Percentiles rank a stretch among this genome's conserved stretches.
Conservation (phyloP, 2,888 invertebrate genomes). For the Temnothorax rugatulus region DNA sequence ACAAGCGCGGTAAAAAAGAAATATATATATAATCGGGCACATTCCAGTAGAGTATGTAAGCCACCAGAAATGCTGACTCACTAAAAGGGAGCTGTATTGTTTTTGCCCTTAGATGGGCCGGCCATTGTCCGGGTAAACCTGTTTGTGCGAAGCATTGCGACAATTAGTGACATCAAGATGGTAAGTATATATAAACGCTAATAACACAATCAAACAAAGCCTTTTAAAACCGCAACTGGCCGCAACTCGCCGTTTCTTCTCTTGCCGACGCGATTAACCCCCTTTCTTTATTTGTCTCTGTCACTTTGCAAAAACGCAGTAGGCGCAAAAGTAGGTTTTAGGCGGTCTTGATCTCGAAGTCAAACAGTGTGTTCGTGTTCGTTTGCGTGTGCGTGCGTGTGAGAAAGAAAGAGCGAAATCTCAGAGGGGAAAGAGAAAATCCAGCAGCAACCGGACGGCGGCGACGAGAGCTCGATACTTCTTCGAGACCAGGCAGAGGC, state of each 20-base stretch:
- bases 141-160: slow-evolving; percentile 98
- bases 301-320: slow-evolving; percentile 76
- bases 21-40: slow-evolving; percentile 36
- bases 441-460: slow-evolving; percentile 35
- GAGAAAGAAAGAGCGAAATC: not conserved
- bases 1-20: slow-evolving; percentile 31
- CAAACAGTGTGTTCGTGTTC: slow-evolving; percentile 21
- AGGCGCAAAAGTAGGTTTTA: slow-evolving; percentile 80
- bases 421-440: not conserved
- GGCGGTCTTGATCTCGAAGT: slow-evolving; percentile 65
- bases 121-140: slow-evolving; percentile 99
- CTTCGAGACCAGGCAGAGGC: slow-evolving; percentile 23
- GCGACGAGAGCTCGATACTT: slow-evolving; percentile 26
- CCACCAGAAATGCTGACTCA: slow-evolving; percentile 68
- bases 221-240: slow-evolving; percentile 67
- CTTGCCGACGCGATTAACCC: slow-evolving; percentile 69
- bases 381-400: not conserved
- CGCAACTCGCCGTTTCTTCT: slow-evolving; percentile 72
- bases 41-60: slow-evolving; percentile 73
- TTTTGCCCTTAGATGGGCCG: slow-evolving; percentile 93
- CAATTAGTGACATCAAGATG: slow-evolving; percentile 99
- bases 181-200: slow-evolving; percentile 90
- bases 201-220: slow-evolving; percentile 68
- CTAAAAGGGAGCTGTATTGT: slow-evolving; percentile 84
- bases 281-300: slow-evolving; percentile 73